Evolutionary conservation across 2,797 vertebrate genomes (phyloP), one percentile per base, ranked within the genome.

Genomic region (Sebastes glaucus): DNA sequence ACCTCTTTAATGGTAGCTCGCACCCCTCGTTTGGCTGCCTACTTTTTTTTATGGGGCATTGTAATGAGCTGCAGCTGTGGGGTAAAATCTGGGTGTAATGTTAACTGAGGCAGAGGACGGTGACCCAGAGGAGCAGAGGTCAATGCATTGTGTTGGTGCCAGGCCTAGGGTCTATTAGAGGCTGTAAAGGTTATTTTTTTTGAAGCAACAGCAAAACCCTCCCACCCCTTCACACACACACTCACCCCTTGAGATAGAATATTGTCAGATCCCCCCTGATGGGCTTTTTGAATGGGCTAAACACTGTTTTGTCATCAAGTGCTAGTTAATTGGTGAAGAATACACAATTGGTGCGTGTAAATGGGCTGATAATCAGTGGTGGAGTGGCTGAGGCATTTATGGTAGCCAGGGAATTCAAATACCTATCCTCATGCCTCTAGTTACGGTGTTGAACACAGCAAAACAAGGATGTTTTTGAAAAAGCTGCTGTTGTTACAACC

Each of bases 11-110:
- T 93, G 90, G 91, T 85, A 82, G 77, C 90, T 87, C 80, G 88
- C 86, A 92, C 92, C 88, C 89, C 93, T 92, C 87, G 83, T 94
- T 94, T 88, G 95, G 94, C 88, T 94, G 92, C 92, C 86, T 88
- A 92, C 82, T 20, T 90, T 95, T 95, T 46, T 98, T 98, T 97
- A 97, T 96, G 93, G 94, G 95, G 90, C 82, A 91, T 96, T 96
- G 94, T 98, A 96, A 96, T 94, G 93, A 95, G 95, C 94, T 96
- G 96, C 97, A 99, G 97, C 97, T 98, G 97, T 96, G 95, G 92
- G 96, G 94, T 96, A 96, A 97, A 96, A 93, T 92, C 92, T 88
- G 95, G 92, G 94, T 95, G 89, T 96, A 96, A 96, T 81, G 88
- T 96, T 96, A 97, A 95, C 94, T 95, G 92, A 95, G 94, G 95